Evolutionary conservation across 2,797 vertebrate genomes (phyloP), one percentile per base, ranked within the genome.

Genomic region (Acridotheres tristis): DNA sequence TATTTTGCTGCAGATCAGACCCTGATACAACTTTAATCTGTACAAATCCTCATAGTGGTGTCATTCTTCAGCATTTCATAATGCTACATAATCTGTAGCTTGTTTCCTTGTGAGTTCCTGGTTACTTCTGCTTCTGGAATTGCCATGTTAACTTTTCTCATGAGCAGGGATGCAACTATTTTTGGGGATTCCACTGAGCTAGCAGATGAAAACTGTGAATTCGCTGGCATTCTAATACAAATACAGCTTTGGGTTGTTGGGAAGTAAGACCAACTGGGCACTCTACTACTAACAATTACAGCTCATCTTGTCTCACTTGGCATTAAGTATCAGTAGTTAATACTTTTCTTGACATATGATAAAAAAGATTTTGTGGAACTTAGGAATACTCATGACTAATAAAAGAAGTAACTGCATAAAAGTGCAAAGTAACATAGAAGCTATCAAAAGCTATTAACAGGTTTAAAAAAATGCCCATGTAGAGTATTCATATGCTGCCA

Each of bases 81-180:
- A 50, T 36, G 26, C 63, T 82, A n/a, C 36, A 58, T 30, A 6
- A 36, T 32, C 21, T 50, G 23, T 26, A 30, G 10, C 23, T 75
- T 61, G 38, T 71, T 84, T 68, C 14, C 32, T 51, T 76, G 14
- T 13, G 18, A 57, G 47, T 19, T 71, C 26, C 30, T 63, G 16
- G n/a, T 75, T 84, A 38, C 38, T 27, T 61, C 66, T 83, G 10
- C 25, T 89, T 75, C 62, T 90, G 38, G 38, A 36, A 4, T 48
- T 34, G 62, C 38, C 0, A 0, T 23, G 16, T 65, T 58, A 27
- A 22, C 17, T 84, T 67, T 80, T 65, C 36, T 62, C 2, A 1
- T 47, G 42, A 74, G 7, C 10, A n/a, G 10, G 12, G 25, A 26
- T 89, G 40, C 15, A 38, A 1, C 26, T 71, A 13, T 36, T 42